phyloP scores from a whole-genome alignment of 2,113 vertebrate species.

The Lasiurus cinereus region DNA sequence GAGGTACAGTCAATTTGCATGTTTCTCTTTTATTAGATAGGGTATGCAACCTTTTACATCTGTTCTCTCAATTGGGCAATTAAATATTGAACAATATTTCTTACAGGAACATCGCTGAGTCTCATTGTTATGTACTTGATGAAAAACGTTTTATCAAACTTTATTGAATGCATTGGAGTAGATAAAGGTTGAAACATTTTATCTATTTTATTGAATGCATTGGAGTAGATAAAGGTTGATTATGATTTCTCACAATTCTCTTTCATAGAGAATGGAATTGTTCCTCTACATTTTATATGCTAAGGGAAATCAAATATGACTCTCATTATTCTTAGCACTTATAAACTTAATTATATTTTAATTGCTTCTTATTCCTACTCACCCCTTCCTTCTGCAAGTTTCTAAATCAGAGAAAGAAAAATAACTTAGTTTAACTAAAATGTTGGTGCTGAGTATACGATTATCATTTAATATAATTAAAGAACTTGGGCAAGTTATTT shows the following conservation, averaged over 20 bases:
- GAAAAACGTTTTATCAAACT: conserved; percentile 79
- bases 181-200: conserved; percentile 84
- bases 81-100: conserved; percentile 59
- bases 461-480: conserved; percentile 50
- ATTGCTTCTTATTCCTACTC: conserved; percentile 71
- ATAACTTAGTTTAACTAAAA: conserved; percentile 49
- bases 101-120: conserved; percentile 57
- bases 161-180: conserved; percentile 74
- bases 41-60: background rate
- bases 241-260: conserved; percentile 76
- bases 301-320: conserved; percentile 76
- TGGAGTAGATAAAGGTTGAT: conserved; percentile 82
- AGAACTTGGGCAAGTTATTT: conserved; percentile 44
- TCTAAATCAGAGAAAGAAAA: conserved; percentile 60
- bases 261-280: conserved; percentile 70
- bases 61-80: conserved; percentile 59
- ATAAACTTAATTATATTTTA: conserved; percentile 80
- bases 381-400: conserved; percentile 46
- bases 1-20: too few relatives aligned
- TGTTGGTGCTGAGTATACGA: conserved; percentile 16
- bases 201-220: conserved; percentile 73
- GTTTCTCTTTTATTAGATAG: too few relatives aligned
- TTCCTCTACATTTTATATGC: conserved; percentile 76
- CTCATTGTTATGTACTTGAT: conserved; percentile 64
- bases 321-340: conserved; percentile 67